Evolutionary conservation across 2,888 invertebrate genomes (phyloP).

Genomic region (Drosophila emarginata): DNA sequence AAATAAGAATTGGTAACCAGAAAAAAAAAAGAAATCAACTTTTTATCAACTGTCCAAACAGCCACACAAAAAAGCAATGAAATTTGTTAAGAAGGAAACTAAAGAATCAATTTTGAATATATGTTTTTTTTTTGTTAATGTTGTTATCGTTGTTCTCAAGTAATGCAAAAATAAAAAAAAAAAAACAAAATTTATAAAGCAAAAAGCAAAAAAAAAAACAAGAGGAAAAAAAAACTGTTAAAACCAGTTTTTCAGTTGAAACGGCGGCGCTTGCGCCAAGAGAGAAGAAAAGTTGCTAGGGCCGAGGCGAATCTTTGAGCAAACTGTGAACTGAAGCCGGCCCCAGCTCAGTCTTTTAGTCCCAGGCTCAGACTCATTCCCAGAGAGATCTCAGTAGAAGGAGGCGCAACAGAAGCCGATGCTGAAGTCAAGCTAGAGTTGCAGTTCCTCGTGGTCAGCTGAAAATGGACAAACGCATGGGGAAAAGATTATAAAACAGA

Average conservation of each 20-base stretch:
- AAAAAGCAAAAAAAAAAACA: not conserved
- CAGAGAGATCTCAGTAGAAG: conserved; percentile 26
- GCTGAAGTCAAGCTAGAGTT: conserved; percentile 6
- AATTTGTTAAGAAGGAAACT: conserved; percentile 11
- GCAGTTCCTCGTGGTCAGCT: conserved; percentile 22
- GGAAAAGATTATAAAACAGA: conserved; percentile 16
- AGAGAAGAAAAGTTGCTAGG: conserved; percentile 54
- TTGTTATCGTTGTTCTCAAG: conserved; percentile 24
- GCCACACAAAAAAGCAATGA: conserved; percentile 15
- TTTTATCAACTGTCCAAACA: conserved; percentile 44
- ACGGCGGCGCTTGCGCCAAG: conserved; percentile 60
- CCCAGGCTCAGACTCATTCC: conserved; percentile 15
- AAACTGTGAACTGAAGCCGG: conserved; percentile 67
- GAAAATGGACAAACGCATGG: conserved; percentile 8
- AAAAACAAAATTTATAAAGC: conserved; percentile 15
- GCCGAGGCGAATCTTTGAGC: conserved; percentile 68
- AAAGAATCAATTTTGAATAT: conserved; percentile 21
- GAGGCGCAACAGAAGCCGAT: conserved; percentile 58
- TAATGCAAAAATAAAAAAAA: conserved; percentile 41
- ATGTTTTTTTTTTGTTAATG: conserved; percentile 14
- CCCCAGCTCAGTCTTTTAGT: conserved; percentile 34
- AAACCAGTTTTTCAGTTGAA: conserved; percentile 54
- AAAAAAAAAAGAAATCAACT: conserved; percentile 8
- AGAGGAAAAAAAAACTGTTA: conserved; percentile 57
- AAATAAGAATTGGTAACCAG: conserved; percentile 21